Evolutionary conservation across 2,113 vertebrate genomes (phyloP).

Genomic region (Panthera uncia): DNA sequence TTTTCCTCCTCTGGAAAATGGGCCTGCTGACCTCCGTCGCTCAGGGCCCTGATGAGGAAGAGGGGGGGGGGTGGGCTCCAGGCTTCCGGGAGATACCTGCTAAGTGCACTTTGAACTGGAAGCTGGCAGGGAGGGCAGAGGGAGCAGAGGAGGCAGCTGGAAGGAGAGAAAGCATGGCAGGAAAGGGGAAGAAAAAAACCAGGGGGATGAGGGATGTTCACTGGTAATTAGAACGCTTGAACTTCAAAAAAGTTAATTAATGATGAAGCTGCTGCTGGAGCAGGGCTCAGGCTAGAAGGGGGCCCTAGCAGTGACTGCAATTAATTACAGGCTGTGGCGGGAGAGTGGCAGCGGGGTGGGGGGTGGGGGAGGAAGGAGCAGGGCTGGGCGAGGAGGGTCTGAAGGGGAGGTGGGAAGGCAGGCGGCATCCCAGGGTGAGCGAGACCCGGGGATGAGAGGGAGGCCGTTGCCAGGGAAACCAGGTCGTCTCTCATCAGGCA

Average conservation of each 20-base stretch:
- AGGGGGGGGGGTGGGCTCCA: not conserved
- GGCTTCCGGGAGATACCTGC: not conserved
- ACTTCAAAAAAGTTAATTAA: constrained; percentile 87
- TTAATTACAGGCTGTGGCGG: constrained; percentile 84
- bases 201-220: not conserved
- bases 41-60: not conserved
- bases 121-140: not conserved
- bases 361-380: constrained; percentile 47
- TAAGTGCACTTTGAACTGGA: not conserved
- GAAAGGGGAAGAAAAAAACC: not conserved
- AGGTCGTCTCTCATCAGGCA: not conserved
- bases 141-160: not conserved
- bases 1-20: not conserved
- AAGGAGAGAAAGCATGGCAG: not conserved
- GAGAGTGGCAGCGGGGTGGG: constrained; percentile 41
- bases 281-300: constrained; percentile 77
- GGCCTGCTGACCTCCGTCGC: not conserved
- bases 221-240: constrained; percentile 84
- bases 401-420: not conserved
- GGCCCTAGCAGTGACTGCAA: constrained; percentile 82
- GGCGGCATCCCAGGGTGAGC: constrained; percentile 56
- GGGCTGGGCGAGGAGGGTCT: not conserved
- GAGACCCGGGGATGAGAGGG: not conserved
- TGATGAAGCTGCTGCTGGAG: constrained; percentile 81
- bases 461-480: constrained; percentile 41